Conservation (phyloP, 2,888 invertebrate genomes). For the Dicycla oo region DNA sequence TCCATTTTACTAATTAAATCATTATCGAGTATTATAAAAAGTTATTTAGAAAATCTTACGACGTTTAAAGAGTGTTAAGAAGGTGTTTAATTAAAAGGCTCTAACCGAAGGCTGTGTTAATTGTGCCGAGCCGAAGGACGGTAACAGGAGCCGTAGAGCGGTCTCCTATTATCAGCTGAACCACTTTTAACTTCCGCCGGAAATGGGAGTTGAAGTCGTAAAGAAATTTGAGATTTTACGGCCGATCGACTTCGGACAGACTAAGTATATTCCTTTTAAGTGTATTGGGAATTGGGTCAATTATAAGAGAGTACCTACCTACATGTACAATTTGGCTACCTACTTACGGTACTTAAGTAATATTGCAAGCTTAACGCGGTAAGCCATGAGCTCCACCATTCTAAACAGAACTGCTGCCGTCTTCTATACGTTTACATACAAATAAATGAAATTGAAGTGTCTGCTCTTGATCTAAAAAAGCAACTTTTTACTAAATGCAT, state of each 20-base stretch:
- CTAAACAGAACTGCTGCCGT: no score
- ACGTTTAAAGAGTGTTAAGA: slow-evolving; percentile 37
- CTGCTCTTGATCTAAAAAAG: no score
- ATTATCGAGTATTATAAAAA: neutral
- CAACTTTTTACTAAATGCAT: no score
- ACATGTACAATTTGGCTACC: no score
- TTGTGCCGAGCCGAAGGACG: slow-evolving; percentile 41
- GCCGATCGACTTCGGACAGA: slow-evolving; percentile 12
- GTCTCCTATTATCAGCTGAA: slow-evolving; percentile 53
- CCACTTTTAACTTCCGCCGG: slow-evolving; percentile 33
- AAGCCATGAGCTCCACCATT: no score
- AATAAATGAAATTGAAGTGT: no score
- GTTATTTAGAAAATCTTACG: slow-evolving; percentile 4
- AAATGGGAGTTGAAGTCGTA: slow-evolving; percentile 48
- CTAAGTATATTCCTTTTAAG: slow-evolving; percentile 26
- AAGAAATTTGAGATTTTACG: slow-evolving; percentile 59
- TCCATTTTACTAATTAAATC: neutral
- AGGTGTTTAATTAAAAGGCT: slow-evolving; percentile 56
- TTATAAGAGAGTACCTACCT: neutral
- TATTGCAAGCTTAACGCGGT: no score
- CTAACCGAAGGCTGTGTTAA: slow-evolving; percentile 46
- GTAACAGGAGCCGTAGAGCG: slow-evolving; percentile 45
- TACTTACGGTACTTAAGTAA: no score
- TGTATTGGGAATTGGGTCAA: slow-evolving; percentile 34
- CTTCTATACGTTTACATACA: no score